These are phyloP conservation scores for Beris chalybata DNA, from an alignment of 2,888 invertebrate genomes.

Conservation along the genomic window DNA sequence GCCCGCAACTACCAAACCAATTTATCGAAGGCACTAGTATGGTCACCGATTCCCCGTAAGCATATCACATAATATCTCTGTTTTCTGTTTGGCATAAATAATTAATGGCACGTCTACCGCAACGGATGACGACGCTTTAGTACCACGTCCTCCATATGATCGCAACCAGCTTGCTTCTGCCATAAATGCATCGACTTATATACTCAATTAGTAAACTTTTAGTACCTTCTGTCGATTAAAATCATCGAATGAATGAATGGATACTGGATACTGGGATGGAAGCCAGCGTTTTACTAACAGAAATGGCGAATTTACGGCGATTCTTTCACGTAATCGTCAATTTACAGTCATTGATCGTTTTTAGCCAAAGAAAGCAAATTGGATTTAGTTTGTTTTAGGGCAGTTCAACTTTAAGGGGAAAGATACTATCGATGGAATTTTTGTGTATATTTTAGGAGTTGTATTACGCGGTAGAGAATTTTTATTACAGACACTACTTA, in stretches of 20 bases:
- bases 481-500: too few relatives aligned
- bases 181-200: background rate
- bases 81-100: constrained; percentile 14
- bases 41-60: constrained; percentile 1
- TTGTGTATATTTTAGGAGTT: too few relatives aligned
- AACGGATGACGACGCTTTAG: background rate
- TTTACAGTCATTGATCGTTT: constrained; percentile 27
- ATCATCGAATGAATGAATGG: constrained; percentile 19
- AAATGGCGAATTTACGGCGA: background rate
- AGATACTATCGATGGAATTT: too few relatives aligned
- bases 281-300: background rate
- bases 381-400: constrained; percentile 18
- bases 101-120: constrained; percentile 14
- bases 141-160: background rate
- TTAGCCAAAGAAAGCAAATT: constrained; percentile 23
- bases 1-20: background rate
- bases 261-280: constrained; percentile 4
- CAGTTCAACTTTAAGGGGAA: too few relatives aligned
- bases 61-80: background rate
- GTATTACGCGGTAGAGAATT: too few relatives aligned
- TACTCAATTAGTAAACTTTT: constrained; percentile 23
- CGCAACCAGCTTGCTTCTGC: background rate
- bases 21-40: background rate
- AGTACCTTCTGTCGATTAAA: constrained; percentile 8
- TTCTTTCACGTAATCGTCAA: constrained; percentile 13